Evolutionary conservation across 2,888 invertebrate genomes (phyloP), one percentile per base, ranked within the genome.

Genomic region (Netelia virgata): DNA sequence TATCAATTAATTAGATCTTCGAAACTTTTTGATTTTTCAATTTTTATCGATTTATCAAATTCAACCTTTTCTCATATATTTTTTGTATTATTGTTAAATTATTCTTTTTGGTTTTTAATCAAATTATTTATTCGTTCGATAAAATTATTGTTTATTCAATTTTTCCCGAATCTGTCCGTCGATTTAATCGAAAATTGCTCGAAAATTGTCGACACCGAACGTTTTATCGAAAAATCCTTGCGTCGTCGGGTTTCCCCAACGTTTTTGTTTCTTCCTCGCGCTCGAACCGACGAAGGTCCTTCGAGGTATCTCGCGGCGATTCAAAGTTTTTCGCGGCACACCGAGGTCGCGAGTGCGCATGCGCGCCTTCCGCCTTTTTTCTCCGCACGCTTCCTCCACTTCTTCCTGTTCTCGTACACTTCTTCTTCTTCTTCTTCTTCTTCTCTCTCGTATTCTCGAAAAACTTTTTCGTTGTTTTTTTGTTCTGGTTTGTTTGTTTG

Each of bases 281-380:
- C 47, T 47, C 14, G 47, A 36, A 14, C 47, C 47, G 0, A 14
- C 10, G 47, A 47, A 69, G 43, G 47, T 75, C 47, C 47, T n/a
- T 75, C 69, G 74, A 57, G 69, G 82, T 77, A 47, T 76, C 57
- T 50, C 36, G 72, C 23, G 5, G 47, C 18, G 50, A 66, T 79
- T 61, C 16, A 6, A 64, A 73, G 47, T 68, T 69, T 78, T 78
- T 77, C 68, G 53, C 77, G n/a, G 68, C 70, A 41, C 64, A 50
- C 16, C 41, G n/a, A 57, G 43, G 14, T 20, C 16, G n/a, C n/a
- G 63, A 23, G 61, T 14, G 43, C 20, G 10, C 57, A 50, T 23
- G 59, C 61, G n/a, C 18, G 59, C 36, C 69, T 61, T 68, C 50
- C 73, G 73, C 16, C 14, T 61, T 61, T 63, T 61, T 66, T 61